phyloP scores from a whole-genome alignment of 2,888 invertebrate species.

The Daptonema setosum region DNA sequence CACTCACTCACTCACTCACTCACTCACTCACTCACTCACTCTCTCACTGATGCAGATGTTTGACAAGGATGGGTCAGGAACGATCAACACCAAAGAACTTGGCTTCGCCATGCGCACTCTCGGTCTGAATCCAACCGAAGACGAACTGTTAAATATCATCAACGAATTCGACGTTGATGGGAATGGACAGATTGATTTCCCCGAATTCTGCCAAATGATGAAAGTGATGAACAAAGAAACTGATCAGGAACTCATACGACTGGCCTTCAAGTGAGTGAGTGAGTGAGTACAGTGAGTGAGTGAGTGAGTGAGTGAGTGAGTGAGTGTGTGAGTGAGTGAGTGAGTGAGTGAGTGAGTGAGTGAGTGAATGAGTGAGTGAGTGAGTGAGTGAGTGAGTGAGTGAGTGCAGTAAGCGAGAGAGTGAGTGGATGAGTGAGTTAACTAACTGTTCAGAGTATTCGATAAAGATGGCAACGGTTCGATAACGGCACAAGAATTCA shows the following conservation, averaged over 20 bases:
- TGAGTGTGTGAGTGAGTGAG: not conserved
- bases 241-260: slow-evolving; percentile 25
- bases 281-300: too few relatives aligned
- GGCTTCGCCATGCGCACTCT: slow-evolving; percentile 27
- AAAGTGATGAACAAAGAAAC: slow-evolving; percentile 28
- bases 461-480: slow-evolving; percentile 27
- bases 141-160: slow-evolving; percentile 23
- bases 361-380: too few relatives aligned
- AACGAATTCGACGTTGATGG: slow-evolving; percentile 25
- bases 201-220: slow-evolving; percentile 27
- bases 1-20: too few relatives aligned
- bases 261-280: slow-evolving; percentile 27
- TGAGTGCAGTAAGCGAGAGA: too few relatives aligned
- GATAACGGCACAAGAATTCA: slow-evolving; percentile 27
- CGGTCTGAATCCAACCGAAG: slow-evolving; percentile 27
- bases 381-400: too few relatives aligned
- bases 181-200: slow-evolving; percentile 27
- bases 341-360: too few relatives aligned
- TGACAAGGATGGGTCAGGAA: slow-evolving; percentile 27
- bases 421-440: too few relatives aligned
- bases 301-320: too few relatives aligned
- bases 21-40: too few relatives aligned
- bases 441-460: slow-evolving; percentile 24
- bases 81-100: slow-evolving; percentile 27
- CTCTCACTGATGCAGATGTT: slow-evolving; percentile 22